phyloP scores from a whole-genome alignment of 2,797 vertebrate genomes.

The Heliangelus exortis region DNA sequence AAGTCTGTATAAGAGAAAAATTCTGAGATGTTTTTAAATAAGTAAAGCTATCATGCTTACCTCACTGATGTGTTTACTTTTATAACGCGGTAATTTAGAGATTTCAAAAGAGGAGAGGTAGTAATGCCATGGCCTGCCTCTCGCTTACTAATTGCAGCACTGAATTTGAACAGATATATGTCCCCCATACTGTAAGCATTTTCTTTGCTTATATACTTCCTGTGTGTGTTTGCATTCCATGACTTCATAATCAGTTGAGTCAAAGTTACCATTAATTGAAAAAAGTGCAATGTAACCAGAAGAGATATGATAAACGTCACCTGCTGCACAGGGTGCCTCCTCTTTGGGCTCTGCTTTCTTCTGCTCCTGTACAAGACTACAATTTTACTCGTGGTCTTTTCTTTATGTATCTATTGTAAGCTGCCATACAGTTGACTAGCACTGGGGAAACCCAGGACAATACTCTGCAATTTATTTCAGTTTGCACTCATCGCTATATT shows the following conservation, averaged over 20 bases:
- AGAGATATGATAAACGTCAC: background rate
- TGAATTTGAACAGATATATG: background rate
- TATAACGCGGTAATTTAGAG: background rate
- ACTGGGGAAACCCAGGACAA: background rate
- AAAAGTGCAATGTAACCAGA: background rate
- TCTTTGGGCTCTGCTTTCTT: background rate
- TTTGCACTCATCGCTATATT: background rate
- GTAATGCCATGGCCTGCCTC: background rate
- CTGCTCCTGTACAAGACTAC: background rate
- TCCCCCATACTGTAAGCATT: background rate
- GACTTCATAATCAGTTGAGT: background rate
- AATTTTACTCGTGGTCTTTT: background rate
- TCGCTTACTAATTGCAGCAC: background rate
- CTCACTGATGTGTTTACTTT: background rate
- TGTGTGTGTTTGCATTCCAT: background rate
- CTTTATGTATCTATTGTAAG: background rate
- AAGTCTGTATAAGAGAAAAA: background rate
- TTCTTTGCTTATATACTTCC: background rate
- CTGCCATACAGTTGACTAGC: background rate
- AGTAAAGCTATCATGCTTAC: background rate
- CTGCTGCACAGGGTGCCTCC: rapidly evolving
- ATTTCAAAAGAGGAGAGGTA: background rate
- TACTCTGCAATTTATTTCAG: background rate
- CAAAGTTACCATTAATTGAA: background rate
- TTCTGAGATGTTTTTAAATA: background rate